These are phyloP conservation scores for Luscinia megarhynchos DNA, from an alignment of 2,797 vertebrate genomes.

Conservation along the genomic window DNA sequence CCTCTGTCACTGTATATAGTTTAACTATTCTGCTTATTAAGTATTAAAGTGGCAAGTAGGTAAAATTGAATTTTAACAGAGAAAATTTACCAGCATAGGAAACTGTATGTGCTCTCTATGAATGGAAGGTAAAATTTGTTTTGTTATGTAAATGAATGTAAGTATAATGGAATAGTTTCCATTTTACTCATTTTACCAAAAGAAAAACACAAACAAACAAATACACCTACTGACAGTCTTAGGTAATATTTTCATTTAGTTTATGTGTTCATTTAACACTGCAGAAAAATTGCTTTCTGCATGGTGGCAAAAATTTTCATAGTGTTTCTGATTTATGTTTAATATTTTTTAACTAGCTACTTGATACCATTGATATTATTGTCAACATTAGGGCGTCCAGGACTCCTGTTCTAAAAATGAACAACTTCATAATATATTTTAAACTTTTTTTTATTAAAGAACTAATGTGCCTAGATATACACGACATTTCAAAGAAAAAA, in stretches of 20 bases:
- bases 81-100: neutral
- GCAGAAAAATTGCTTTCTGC: neutral
- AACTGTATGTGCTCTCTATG: neutral
- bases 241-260: neutral
- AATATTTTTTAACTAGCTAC: neutral
- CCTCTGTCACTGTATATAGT: neutral
- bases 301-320: neutral
- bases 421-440: neutral
- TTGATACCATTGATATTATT: neutral
- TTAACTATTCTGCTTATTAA: neutral
- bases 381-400: neutral
- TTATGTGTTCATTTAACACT: neutral
- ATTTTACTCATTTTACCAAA: neutral
- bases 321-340: neutral
- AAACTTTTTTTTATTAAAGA: neutral
- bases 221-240: neutral
- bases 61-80: neutral
- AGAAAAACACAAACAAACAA: neutral
- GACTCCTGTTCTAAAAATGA: neutral
- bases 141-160: neutral
- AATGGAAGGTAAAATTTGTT: neutral
- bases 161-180: neutral
- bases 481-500: neutral
- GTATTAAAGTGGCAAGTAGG: neutral
- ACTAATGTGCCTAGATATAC: neutral